Base-by-base conservation (phyloP, 2,113 vertebrate species). In the Trachemys scripta region DNA sequence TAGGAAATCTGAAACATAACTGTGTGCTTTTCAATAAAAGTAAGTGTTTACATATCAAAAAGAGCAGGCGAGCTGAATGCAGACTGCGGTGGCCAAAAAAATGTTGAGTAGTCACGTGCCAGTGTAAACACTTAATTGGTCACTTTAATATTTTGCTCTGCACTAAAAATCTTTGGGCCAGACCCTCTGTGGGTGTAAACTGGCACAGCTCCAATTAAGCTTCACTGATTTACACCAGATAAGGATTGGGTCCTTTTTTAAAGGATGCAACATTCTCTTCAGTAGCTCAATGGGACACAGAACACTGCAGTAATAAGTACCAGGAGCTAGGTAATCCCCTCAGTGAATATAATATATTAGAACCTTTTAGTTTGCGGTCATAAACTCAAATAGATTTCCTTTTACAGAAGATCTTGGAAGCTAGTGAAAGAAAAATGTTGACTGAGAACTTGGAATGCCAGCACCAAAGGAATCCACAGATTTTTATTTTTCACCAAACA, bases 191-290 rank as follows among this genome's bases (percentile, higher is more conserved):
- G 57, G 57, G 57, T 59, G 12, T 59, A 59, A 59, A 59, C 27
- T 59, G 57, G 57, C 27, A 59, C 11, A 59, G 5, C 12, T 59
- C 27, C 57, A 59, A 59, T 29, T 31, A 62, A 65, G 53, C 47
- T 50, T 90, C 14, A 13, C 8, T 84, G 20, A 3, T 94, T 84
- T 49, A 59, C 85, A 45, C 45, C 51, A 1, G 42, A 1, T 49
- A 25, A 0, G 0, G 10, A 47, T 84, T 5, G 3, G 56, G 1
- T 29, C 5, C 29, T 62, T 47, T 4, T 8, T 2, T 84, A 53
- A 89, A 80, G 54, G 16, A 10, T 72, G 3, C 65, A 85, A 11
- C 31, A 14, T 38, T 93, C 35, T 29, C 62, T 87, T 31, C 83
- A 65, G 6, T 5, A 65, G 50, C 81, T 47, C 8, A 11, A 31